Conservation (phyloP, 2,797 vertebrate species). For the Sarcoramphus papa region DNA sequence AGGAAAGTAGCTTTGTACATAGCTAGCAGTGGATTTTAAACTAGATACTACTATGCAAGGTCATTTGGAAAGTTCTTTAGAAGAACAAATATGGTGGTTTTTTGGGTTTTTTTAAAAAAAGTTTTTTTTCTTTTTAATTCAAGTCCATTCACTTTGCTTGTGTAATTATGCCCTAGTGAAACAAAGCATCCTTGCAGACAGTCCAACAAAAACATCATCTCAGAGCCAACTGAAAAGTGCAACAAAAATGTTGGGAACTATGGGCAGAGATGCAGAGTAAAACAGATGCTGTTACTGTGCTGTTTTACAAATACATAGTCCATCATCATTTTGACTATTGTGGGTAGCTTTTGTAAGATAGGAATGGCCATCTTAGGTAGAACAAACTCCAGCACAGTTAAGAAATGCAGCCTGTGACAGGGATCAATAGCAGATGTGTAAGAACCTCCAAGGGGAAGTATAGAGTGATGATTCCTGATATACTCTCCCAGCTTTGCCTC, state of each 20-base stretch:
- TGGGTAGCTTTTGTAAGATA: background rate
- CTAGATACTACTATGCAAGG: fast-evolving
- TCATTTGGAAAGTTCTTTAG: background rate
- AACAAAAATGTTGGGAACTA: background rate
- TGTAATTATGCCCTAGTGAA: background rate
- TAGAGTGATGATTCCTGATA: background rate
- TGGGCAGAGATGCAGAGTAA: background rate
- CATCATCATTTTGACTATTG: background rate
- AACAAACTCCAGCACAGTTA: background rate
- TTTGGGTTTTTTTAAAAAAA: background rate
- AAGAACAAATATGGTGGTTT: background rate
- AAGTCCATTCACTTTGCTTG: fast-evolving
- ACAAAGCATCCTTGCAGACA: background rate
- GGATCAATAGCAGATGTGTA: background rate
- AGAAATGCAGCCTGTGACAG: background rate
- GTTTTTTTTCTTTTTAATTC: background rate
- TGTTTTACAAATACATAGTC: fast-evolving
- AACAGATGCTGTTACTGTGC: background rate
- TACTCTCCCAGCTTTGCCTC: background rate
- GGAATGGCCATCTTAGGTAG: background rate
- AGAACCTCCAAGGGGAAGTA: background rate
- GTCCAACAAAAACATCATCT: background rate
- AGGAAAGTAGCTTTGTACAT: background rate
- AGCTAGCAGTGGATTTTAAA: background rate
- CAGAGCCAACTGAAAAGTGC: background rate